Percentiles rank a stretch among this genome's conserved stretches.
phyloP scores from a whole-genome alignment of 1,140 invertebrate species.

The Tigriopus japonicus region DNA sequence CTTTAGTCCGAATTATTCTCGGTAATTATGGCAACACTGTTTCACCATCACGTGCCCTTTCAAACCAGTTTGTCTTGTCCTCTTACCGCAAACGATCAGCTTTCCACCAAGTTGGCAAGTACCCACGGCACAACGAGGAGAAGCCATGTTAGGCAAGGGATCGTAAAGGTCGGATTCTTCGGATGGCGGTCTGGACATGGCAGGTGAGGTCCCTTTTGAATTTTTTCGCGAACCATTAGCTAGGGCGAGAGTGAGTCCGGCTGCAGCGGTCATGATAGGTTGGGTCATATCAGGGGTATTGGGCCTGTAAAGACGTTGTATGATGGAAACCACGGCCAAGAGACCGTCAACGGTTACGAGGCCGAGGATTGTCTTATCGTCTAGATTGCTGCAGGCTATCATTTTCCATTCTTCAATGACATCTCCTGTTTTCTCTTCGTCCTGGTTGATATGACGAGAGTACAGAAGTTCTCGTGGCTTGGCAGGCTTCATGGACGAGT shows the following conservation, averaged over 20 bases:
- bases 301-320: conserved; percentile 35
- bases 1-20: background rate
- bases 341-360: conserved; percentile 41
- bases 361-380: conserved; percentile 38
- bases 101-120: conserved; percentile 43
- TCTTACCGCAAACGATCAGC: conserved; percentile 49
- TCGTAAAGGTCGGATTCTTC: conserved; percentile 33
- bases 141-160: conserved; percentile 43
- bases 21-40: no score
- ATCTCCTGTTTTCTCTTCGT: conserved; percentile 31
- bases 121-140: conserved; percentile 49
- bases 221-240: conserved; percentile 4
- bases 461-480: conserved; percentile 41
- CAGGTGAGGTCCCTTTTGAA: conserved; percentile 16
- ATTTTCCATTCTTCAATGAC: conserved; percentile 42
- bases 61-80: background rate
- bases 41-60: no score
- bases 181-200: conserved; percentile 21
- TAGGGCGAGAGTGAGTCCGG: conserved; percentile 14
- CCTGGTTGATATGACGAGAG: conserved; percentile 37
- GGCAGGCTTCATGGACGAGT: conserved; percentile 31
- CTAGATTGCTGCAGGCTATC: conserved; percentile 37
- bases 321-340: conserved; percentile 41
- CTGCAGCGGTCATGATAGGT: no score
- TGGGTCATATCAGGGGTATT: conserved; percentile 19